Evolutionary conservation across 2,888 invertebrate species (phyloP), one percentile per base, ranked within the genome.

Genomic region (Copidosoma aretas): DNA sequence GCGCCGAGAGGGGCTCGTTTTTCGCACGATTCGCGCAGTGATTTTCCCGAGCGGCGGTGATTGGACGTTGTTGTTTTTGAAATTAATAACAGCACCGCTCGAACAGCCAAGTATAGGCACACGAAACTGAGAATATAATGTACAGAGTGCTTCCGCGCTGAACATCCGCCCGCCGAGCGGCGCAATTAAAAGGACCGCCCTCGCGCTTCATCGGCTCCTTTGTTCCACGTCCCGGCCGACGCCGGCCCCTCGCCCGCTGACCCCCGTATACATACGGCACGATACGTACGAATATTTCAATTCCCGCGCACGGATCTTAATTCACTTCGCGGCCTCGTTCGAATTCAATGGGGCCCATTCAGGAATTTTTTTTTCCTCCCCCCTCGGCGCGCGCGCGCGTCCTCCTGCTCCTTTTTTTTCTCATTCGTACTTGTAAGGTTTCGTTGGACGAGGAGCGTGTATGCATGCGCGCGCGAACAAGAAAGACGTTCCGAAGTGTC

Each of bases 361-460:
- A 15, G 12, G 1, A 12, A 4, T 46, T 60, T 54, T 67, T 67
- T 60, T 60, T 49, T 54, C 21, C 24, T 39, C 21, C 12, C 25
- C 43, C 25, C 58, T 74, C 76, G 73, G 73, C 72, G 75, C 77
- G 62, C 72, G 74, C 75, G 60, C 62, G 25, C 41, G 49, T 54
- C 32, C 54, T 24, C 52, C 12, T 52, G 21, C 22, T 15, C 21
- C 32, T 51, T 51, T 57, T 56, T 57, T 63, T 54, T 24, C 51
- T 51, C 51, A 5, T 19, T 17, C 51, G 14, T 41, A 41, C 41
- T 8, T 10, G n/a, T 17, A n/a, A 51, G 63, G 65, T 58, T 68
- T 65, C 69, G 67, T 67, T 58, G 67, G 72, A 65, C 39, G 22
- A 46, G 15, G 41, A 59, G 39, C 24, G 67, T 58, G 51, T 43